Conservation (phyloP, 2,797 vertebrate species). For the Notolabrus celidotus region DNA sequence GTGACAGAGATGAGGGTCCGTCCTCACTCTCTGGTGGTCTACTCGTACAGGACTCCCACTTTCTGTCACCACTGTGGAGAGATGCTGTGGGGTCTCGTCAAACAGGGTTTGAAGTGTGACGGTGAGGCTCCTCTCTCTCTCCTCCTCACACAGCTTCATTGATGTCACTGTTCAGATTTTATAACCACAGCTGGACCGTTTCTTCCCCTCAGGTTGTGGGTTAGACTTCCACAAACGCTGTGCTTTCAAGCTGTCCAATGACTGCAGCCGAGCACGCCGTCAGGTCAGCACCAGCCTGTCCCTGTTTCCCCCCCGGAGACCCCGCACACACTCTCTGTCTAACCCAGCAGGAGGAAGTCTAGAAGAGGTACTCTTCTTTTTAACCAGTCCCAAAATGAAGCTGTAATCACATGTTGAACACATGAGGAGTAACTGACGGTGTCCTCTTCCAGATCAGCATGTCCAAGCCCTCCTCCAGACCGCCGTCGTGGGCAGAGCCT, state of each 20-base stretch:
- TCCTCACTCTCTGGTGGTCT: slow-evolving; percentile 82
- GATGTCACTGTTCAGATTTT: too few relatives aligned
- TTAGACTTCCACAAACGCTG: slow-evolving; percentile 94
- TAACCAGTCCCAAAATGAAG: too few relatives aligned
- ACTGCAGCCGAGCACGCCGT: slow-evolving; percentile 88
- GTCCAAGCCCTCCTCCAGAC: slow-evolving; percentile 74
- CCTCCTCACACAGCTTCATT: too few relatives aligned
- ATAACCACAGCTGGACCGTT: too few relatives aligned
- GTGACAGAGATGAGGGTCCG: slow-evolving; percentile 77
- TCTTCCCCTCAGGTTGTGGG: slow-evolving; percentile 86
- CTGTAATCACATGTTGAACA: background rate
- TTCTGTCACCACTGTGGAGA: slow-evolving; percentile 87
- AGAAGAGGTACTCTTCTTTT: slow-evolving; percentile 76
- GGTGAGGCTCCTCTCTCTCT: slow-evolving; percentile 53
- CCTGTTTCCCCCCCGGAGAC: slow-evolving; percentile 77
- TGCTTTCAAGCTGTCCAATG: slow-evolving; percentile 86
- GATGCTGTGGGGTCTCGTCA: slow-evolving; percentile 86
- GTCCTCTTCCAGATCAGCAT: slow-evolving; percentile 78
- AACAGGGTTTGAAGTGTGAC: slow-evolving; percentile 85
- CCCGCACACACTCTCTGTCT: slow-evolving; percentile 71
- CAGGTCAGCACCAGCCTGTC: slow-evolving; percentile 86
- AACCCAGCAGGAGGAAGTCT: slow-evolving; percentile 81
- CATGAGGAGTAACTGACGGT: background rate
- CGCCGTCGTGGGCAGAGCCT: slow-evolving; percentile 77
- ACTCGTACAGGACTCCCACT: slow-evolving; percentile 85